Percentiles rank a stretch among this genome's conserved stretches.
Conservation (phyloP, 2,888 invertebrate species). For the Aporophyla lueneburgensis region DNA sequence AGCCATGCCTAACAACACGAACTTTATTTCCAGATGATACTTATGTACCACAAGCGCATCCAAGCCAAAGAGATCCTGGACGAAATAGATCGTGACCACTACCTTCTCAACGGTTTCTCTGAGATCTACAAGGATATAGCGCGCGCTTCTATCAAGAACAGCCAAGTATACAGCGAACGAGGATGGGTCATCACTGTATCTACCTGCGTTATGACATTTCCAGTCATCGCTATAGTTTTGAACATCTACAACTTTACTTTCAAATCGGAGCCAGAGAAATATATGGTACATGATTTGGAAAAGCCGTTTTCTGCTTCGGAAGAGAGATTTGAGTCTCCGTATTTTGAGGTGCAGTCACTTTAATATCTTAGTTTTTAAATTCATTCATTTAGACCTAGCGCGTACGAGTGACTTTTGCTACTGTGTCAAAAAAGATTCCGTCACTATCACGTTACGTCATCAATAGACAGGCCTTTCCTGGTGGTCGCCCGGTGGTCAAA, state of each 20-base stretch:
- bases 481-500: too few species aligned
- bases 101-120: conserved; percentile 63
- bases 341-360: conserved; percentile 69
- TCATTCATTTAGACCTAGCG: too few species aligned
- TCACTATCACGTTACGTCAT: too few species aligned
- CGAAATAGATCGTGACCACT: conserved; percentile 76
- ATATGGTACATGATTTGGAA: conserved; percentile 81
- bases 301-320: conserved; percentile 71
- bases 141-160: conserved; percentile 60
- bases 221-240: conserved; percentile 69
- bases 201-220: conserved; percentile 71
- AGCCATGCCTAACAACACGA: too few species aligned
- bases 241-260: conserved; percentile 72
- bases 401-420: too few species aligned
- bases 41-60: conserved; percentile 72
- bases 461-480: too few species aligned
- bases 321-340: conserved; percentile 73
- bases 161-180: conserved; percentile 72
- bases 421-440: too few species aligned
- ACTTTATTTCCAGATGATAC: conserved; percentile 78
- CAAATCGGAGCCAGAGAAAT: conserved; percentile 66
- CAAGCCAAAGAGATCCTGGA: conserved; percentile 72
- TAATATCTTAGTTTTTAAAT: too few species aligned
- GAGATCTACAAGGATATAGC: conserved; percentile 63
- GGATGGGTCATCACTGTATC: conserved; percentile 72